Base-by-base conservation (phyloP, 2,888 invertebrate species). In the Xylocampa areola region DNA sequence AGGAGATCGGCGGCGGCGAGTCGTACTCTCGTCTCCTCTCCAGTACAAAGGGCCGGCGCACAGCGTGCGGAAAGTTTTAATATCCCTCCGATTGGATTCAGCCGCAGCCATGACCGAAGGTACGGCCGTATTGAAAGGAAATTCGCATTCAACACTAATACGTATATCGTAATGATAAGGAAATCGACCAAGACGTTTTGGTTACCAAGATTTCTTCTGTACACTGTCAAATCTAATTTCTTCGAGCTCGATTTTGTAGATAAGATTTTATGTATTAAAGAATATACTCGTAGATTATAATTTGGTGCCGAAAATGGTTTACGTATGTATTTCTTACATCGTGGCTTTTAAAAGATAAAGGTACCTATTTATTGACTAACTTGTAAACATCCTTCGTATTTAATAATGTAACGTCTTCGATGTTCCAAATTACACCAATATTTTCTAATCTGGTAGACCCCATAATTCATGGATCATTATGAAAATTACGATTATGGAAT, bases 1-100 rank as follows among this genome's bases (percentile, higher is more conserved):
- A 86, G 82, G 77, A 73, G 70, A 70, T 68, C 62, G 57, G 60
- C 32, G 51, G 8, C 14, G 39, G 30, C 8, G 72, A 78, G 77
- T 77, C 67, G 70, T 68, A 39, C 45, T 74, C 68, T 76, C 77
- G 82, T 82, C 73, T 79, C 79, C 80, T 79, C 81, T 77, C 78
- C 77, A 73, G 78, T 77, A 89, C 85, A 89, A 91, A 90, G 87
- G 87, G 84, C 79, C 73, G 74, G 74, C 79, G 82, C 78, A 82
- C 82, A 77, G 84, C 82, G 84, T 85, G 84, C 84, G 85, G 86
- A 91, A 93, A 91, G 88, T 94, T 94, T 92, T 93, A 93, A 94
- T 93, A 93, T 92, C 92, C 89, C 87, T 86, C 85, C 88, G 90
- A 92, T 92, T 90, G 89, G 91, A 91, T 91, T 86, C 87, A 87